These are phyloP conservation scores for Rhea americana DNA, from an alignment of 2,113 vertebrate genomes.

Conservation along the genomic window DNA sequence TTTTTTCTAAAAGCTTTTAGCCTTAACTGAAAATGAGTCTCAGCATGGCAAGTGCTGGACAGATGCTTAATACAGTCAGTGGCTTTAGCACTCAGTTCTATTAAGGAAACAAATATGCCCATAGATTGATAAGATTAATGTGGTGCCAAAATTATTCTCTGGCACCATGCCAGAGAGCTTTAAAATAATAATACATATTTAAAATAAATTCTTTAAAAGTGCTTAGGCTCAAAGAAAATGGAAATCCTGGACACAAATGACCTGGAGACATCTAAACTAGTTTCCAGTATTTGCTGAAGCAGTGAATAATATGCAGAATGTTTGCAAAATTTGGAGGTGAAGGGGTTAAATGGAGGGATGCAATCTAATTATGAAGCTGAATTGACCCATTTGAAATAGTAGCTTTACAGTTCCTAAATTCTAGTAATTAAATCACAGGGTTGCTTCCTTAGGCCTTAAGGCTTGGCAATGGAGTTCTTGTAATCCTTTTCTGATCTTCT, in stretches of 20 bases:
- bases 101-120: background rate
- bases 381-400: background rate
- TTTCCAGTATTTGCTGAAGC: background rate
- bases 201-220: background rate
- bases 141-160: background rate
- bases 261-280: background rate
- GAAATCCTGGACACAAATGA: background rate
- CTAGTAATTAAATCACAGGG: slow-evolving; percentile 41
- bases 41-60: background rate
- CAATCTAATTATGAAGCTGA: slow-evolving; percentile 1
- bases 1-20: background rate
- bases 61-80: background rate
- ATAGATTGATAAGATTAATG: background rate
- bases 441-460: slow-evolving; percentile 58
- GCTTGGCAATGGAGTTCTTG: slow-evolving; percentile 60
- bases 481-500: slow-evolving; percentile 82
- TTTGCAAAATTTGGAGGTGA: background rate
- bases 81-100: background rate
- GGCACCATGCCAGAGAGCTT: background rate
- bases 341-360: background rate
- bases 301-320: background rate
- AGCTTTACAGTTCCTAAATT: slow-evolving; percentile 39
- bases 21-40: background rate
- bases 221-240: background rate
- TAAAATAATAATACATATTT: background rate